phyloP scores from a whole-genome alignment of 2,888 invertebrate genomes.

The Pemphredon lugubris region DNA sequence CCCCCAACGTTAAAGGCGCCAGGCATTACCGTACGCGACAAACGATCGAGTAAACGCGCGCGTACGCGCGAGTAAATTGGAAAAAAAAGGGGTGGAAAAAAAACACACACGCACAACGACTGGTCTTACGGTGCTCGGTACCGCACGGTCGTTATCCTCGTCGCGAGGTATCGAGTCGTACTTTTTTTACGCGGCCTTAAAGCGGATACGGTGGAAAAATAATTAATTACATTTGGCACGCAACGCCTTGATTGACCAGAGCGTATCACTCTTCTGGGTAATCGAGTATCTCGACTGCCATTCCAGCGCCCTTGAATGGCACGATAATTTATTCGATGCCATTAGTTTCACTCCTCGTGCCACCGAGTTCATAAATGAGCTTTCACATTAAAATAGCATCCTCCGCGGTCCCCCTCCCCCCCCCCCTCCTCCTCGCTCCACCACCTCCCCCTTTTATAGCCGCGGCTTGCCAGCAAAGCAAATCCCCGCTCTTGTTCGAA shows the following conservation, averaged over 20 bases:
- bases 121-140: no score
- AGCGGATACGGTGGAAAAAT: conserved; percentile 1
- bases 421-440: neutral
- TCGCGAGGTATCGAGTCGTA: neutral
- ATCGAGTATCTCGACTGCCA: conserved; percentile 28
- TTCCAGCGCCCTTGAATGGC: conserved; percentile 30
- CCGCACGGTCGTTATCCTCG: no score
- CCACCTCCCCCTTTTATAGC: neutral
- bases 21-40: no score
- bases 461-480: neutral
- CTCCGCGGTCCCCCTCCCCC: neutral
- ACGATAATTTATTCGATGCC: conserved; percentile 43
- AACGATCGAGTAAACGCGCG: no score
- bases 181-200: neutral
- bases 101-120: no score
- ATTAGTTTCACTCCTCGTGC: conserved; percentile 24
- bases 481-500: neutral
- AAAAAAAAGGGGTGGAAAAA: neutral
- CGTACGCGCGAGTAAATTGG: no score
- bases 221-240: conserved; percentile 38
- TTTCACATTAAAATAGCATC: conserved; percentile 19
- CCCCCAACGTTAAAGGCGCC: no score
- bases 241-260: conserved; percentile 28
- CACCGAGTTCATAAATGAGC: conserved; percentile 27
- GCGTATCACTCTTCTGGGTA: conserved; percentile 14